Percentiles rank a stretch among this genome's conserved stretches.
Evolutionary conservation across 2,113 vertebrate species (phyloP).

Genomic region (Ceyx melanurus): DNA sequence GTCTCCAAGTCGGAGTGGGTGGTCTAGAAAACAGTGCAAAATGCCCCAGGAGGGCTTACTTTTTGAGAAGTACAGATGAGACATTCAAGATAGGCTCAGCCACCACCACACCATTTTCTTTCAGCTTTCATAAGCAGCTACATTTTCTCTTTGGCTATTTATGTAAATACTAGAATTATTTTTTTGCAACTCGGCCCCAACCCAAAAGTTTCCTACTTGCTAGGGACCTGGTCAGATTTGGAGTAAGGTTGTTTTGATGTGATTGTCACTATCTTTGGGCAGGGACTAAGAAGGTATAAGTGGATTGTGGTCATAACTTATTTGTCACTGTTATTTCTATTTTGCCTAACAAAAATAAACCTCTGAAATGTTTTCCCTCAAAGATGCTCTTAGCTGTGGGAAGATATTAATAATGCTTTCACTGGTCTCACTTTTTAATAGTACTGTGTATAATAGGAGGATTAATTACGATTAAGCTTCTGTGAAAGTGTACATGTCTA

Average conservation of each 20-base stretch:
- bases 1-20: slow-evolving; percentile 79
- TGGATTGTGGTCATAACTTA: not conserved
- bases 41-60: slow-evolving; percentile 52
- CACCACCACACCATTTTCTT: slow-evolving; percentile 47
- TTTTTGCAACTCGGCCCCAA: slow-evolving; percentile 8
- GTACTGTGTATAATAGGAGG: not conserved
- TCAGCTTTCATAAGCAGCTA: slow-evolving; percentile 36
- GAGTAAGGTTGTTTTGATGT: not conserved
- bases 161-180: slow-evolving; percentile 28
- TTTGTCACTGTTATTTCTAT: not conserved
- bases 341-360: not conserved
- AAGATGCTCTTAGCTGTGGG: not conserved
- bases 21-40: slow-evolving; percentile 76
- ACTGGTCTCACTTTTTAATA: not conserved
- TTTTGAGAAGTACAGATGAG: slow-evolving; percentile 45
- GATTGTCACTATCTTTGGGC: not conserved
- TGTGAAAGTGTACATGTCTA: not conserved
- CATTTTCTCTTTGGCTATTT: slow-evolving; percentile 29
- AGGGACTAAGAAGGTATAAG: not conserved
- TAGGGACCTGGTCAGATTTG: not conserved
- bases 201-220: not conserved
- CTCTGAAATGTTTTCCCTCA: not conserved
- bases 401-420: not conserved
- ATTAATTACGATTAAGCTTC: not conserved
- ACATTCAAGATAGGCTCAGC: slow-evolving; percentile 10